Conservation (phyloP, 1,140 invertebrate species). For the Orussus abietinus region DNA sequence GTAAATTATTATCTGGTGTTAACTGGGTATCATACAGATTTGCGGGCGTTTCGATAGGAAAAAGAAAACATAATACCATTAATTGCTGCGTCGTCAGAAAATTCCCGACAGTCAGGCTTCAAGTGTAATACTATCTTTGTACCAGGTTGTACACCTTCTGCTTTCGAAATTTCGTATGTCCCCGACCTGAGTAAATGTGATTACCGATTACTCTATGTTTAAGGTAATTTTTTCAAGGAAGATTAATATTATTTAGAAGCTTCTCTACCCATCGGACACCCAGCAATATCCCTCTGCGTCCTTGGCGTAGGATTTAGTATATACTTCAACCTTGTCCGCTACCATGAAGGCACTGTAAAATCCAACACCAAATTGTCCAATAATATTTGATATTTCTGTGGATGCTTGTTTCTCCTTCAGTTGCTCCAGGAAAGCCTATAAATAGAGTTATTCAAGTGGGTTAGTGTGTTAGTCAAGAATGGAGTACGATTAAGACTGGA, state of each 20-base stretch:
- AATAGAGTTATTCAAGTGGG: constrained; percentile 7
- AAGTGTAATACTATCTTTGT: constrained; percentile 92
- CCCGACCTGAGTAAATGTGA: too few species aligned
- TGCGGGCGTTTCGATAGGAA: neutral
- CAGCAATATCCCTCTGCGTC: constrained; percentile 73
- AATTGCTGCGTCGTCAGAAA: constrained; percentile 80
- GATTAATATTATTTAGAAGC: constrained; percentile 7
- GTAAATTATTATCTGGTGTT: constrained; percentile 15
- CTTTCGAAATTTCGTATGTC: constrained; percentile 83
- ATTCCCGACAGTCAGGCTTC: constrained; percentile 82
- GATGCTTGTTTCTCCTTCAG: constrained; percentile 67
- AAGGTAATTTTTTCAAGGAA: too few species aligned
- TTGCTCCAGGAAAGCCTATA: constrained; percentile 77
- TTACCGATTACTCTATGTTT: too few species aligned
- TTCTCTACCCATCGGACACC: constrained; percentile 79
- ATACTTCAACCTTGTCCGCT: constrained; percentile 90
- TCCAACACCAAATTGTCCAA: constrained; percentile 97
- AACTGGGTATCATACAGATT: constrained; percentile 4
- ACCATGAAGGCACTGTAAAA: constrained; percentile 99
- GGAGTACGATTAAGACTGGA: too few species aligned
- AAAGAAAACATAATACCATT: constrained; percentile 57
- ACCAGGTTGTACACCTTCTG: constrained; percentile 77
- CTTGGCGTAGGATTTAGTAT: constrained; percentile 63
- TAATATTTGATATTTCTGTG: constrained; percentile 72
- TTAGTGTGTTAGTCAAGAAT: too few species aligned